Evolutionary conservation across 2,797 vertebrate genomes (phyloP).

Genomic region (Gallinago solitaria): DNA sequence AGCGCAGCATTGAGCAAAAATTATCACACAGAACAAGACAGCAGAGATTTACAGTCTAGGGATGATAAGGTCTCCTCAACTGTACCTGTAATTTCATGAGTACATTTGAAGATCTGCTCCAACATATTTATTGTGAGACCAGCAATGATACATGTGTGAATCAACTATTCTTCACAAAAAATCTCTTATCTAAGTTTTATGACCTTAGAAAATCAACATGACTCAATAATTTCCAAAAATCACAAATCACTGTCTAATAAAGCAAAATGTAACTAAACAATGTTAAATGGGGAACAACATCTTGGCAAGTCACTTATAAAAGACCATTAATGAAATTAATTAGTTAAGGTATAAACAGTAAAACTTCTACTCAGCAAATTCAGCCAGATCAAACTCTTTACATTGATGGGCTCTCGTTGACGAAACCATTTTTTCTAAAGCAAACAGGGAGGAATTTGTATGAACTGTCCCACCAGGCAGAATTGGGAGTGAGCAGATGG

Average conservation of each 20-base stretch:
- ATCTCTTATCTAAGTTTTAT: background rate
- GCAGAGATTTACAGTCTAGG: background rate
- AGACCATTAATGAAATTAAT: constrained; percentile 9
- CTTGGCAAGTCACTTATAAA: constrained; percentile 5
- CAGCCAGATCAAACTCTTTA: background rate
- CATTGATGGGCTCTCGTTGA: background rate
- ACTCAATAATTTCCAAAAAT: background rate
- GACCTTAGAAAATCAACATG: background rate
- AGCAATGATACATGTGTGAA: background rate
- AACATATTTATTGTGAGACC: background rate
- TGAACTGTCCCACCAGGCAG: background rate
- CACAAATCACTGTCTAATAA: background rate
- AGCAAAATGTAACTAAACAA: background rate
- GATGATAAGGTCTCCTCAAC: background rate
- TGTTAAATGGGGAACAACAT: background rate
- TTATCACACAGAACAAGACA: background rate
- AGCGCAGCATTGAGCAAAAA: background rate
- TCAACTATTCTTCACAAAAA: background rate
- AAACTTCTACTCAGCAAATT: constrained; percentile 5
- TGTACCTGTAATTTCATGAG: background rate
- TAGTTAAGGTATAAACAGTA: constrained; percentile 29
- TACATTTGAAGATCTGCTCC: background rate
- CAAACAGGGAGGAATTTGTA: constrained; percentile 11
- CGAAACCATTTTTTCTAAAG: background rate
- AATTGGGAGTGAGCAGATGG: background rate